These are phyloP conservation scores for Marasmarcha lunaedactyla DNA, from an alignment of 2,888 invertebrate species.

Conservation along the genomic window DNA sequence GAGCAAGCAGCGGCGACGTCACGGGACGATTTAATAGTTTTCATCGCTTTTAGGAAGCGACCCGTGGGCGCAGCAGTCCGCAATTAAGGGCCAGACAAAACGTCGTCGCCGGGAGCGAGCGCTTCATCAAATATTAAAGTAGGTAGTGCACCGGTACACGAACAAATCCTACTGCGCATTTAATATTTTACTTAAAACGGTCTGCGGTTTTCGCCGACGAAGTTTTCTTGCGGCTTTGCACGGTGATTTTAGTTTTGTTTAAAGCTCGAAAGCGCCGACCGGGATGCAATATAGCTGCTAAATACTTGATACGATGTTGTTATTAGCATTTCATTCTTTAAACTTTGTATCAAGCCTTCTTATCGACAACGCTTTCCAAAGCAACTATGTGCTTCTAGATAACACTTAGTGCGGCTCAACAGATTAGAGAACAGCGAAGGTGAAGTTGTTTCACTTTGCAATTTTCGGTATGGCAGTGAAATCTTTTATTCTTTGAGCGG, in stretches of 20 bases:
- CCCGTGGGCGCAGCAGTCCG: slow-evolving; percentile 35
- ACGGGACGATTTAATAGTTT: slow-evolving; percentile 48
- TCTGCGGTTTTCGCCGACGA: slow-evolving; percentile 45
- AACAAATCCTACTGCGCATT: slow-evolving; percentile 52
- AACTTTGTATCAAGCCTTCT: slow-evolving; percentile 7
- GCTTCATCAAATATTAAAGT: slow-evolving; percentile 57
- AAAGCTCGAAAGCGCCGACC: slow-evolving; percentile 28
- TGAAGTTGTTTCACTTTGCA: too few species aligned
- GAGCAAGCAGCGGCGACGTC: slow-evolving; percentile 26
- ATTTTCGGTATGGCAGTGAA: too few species aligned
- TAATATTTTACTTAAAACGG: slow-evolving; percentile 63
- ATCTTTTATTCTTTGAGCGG: too few species aligned
- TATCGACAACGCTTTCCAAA: too few species aligned
- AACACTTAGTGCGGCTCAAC: too few species aligned
- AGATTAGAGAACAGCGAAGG: too few species aligned
- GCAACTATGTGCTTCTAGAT: too few species aligned
- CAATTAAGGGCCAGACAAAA: slow-evolving; percentile 55
- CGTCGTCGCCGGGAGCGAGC: slow-evolving; percentile 34
- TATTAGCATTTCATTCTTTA: slow-evolving; percentile 23
- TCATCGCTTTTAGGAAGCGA: slow-evolving; percentile 2
- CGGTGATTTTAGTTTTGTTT: slow-evolving; percentile 49
- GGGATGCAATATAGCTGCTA: slow-evolving; percentile 24
- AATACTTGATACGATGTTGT: slow-evolving; percentile 39
- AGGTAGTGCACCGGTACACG: slow-evolving; percentile 30
- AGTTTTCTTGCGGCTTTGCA: slow-evolving; percentile 46